A percentile compares a stretch with the other conserved stretches of the same genome.
phyloP scores from a whole-genome alignment of 2,888 invertebrate genomes.

The Poecilus cupreus region DNA sequence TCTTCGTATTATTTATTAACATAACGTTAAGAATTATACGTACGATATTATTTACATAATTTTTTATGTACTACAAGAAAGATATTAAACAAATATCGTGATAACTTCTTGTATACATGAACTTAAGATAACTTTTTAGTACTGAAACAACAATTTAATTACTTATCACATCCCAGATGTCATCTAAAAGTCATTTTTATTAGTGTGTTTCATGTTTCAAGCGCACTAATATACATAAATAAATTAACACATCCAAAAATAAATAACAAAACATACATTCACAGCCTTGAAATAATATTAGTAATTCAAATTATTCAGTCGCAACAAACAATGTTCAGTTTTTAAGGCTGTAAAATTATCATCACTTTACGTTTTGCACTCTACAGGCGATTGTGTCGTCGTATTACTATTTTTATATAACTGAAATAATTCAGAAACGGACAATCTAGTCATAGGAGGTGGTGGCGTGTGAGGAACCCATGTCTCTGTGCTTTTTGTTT shows the following conservation, averaged over 20 bases:
- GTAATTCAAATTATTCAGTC: conserved; percentile 55
- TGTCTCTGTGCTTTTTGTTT: conserved; percentile 55
- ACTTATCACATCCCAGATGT: conserved; percentile 1
- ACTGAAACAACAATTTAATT: neutral
- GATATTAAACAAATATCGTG: neutral
- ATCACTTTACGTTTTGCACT: conserved; percentile 19
- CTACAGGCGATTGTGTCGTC: neutral
- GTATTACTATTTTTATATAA: conserved; percentile 65
- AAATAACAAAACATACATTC: conserved; percentile 37
- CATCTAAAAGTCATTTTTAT: neutral
- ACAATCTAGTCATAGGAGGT: conserved; percentile 66
- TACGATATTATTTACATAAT: neutral
- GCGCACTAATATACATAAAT: conserved; percentile 38
- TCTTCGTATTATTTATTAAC: neutral
- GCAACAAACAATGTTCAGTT: neutral
- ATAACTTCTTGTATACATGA: neutral
- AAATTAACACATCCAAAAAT: conserved; percentile 40
- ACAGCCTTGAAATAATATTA: conserved; percentile 41
- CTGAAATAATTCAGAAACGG: conserved; percentile 70
- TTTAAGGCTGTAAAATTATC: conserved; percentile 22
- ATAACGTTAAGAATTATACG: neutral
- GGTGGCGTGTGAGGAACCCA: conserved; percentile 67
- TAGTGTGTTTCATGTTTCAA: neutral
- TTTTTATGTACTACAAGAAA: neutral
- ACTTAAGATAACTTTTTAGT: neutral